A percentile compares a stretch with the other conserved stretches of the same genome.
These are phyloP conservation scores for Lycocerus yunnanus DNA, from an alignment of 2,888 invertebrate species.

Conservation along the genomic window DNA sequence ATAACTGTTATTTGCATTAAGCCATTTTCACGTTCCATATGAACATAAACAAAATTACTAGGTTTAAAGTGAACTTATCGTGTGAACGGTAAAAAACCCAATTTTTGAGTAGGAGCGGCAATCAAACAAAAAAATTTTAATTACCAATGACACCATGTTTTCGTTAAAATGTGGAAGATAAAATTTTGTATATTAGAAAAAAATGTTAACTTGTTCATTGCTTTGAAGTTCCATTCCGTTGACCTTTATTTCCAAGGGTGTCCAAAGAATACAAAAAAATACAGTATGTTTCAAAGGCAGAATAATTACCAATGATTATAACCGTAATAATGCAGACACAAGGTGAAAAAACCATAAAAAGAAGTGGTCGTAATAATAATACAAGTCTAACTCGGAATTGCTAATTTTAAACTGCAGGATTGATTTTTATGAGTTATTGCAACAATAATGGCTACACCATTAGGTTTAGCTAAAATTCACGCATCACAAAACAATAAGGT, in stretches of 20 bases:
- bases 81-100: neutral
- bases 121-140: neutral
- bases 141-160: neutral
- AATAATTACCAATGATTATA: slow-evolving; percentile 11
- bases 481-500: neutral
- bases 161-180: neutral
- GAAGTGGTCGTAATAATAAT: slow-evolving; percentile 6
- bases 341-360: slow-evolving; percentile 20
- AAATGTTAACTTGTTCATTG: neutral
- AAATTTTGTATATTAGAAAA: neutral
- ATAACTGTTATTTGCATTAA: neutral
- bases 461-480: neutral
- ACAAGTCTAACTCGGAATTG: neutral
- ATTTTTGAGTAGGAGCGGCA: neutral
- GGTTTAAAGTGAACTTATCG: neutral
- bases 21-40: neutral
- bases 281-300: neutral
- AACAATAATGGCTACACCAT: neutral
- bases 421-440: neutral
- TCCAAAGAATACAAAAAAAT: slow-evolving; percentile 6
- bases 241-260: neutral
- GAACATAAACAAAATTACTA: neutral
- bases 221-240: neutral
- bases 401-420: neutral
- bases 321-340: slow-evolving; percentile 16